Conservation (phyloP, 2,113 vertebrate genomes). For the Triplophysa dalaica region DNA sequence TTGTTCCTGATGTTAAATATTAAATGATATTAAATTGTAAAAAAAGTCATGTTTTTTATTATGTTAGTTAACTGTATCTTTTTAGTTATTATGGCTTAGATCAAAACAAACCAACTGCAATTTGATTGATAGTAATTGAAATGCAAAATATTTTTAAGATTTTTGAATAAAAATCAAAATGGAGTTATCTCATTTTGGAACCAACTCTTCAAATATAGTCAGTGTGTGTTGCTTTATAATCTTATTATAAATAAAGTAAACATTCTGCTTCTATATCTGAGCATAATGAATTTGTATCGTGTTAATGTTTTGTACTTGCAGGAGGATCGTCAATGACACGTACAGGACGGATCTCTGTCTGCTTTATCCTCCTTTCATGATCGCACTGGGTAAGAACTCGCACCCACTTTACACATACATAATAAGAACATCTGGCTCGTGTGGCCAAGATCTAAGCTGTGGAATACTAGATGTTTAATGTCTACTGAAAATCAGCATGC, state of each 20-base stretch:
- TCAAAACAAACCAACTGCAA: too few relatives aligned
- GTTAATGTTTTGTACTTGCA: constrained; percentile 63
- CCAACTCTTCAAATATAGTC: too few relatives aligned
- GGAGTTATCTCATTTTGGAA: too few relatives aligned
- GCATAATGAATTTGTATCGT: neutral
- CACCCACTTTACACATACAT: neutral
- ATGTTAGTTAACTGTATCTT: too few relatives aligned
- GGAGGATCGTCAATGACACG: constrained; percentile 99
- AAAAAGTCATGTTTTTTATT: too few relatives aligned
- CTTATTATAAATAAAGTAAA: neutral
- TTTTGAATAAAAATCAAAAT: too few relatives aligned
- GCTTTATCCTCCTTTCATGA: constrained; percentile 99
- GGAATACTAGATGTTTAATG: too few relatives aligned
- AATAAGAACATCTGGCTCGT: neutral
- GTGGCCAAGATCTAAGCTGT: neutral
- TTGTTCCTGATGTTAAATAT: too few relatives aligned
- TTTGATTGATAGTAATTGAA: too few relatives aligned
- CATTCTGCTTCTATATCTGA: neutral
- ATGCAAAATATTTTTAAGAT: too few relatives aligned
- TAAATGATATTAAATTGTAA: too few relatives aligned
- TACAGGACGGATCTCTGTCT: constrained; percentile 98
- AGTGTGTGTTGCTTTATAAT: neutral
- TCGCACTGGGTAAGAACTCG: constrained; percentile 87
- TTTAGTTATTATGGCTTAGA: too few relatives aligned
- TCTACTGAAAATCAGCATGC: neutral